A percentile compares a stretch with the other conserved stretches of the same genome.
phyloP scores from a whole-genome alignment of 2,797 vertebrate genomes.

The Uromys caudimaculatus region DNA sequence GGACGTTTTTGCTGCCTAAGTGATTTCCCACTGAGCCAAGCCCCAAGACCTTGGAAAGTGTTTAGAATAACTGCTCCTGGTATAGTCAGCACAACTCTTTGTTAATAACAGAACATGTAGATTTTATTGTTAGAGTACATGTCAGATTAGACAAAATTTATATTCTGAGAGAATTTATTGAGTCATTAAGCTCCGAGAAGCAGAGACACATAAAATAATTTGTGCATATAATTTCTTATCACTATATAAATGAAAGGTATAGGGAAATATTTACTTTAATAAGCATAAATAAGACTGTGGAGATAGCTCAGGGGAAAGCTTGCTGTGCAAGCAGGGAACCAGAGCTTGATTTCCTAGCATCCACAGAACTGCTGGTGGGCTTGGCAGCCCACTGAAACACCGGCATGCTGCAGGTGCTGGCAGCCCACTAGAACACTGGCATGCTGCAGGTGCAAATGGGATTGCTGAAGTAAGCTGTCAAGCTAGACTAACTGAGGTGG shows the following conservation, averaged over 20 bases:
- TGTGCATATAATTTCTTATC: neutral
- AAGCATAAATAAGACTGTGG: neutral
- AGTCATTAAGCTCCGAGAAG: constrained; percentile 32
- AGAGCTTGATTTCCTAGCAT: neutral
- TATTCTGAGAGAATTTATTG: constrained; percentile 14
- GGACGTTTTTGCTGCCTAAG: neutral
- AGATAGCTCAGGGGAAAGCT: neutral
- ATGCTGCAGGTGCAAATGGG: neutral
- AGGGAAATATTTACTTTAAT: neutral
- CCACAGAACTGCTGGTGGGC: neutral
- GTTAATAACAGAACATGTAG: neutral
- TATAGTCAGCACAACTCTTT: neutral
- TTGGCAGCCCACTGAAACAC: neutral
- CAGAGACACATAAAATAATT: neutral
- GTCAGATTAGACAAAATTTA: neutral
- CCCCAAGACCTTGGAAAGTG: neutral
- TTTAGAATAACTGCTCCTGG: constrained; percentile 34
- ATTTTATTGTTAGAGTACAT: neutral
- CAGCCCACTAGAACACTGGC: neutral
- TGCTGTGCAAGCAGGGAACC: neutral
- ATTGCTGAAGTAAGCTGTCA: neutral
- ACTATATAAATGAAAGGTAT: neutral
- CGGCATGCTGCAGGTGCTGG: no score
- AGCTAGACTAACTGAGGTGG: neutral
- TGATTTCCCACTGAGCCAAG: neutral